Evolutionary conservation across 2,888 invertebrate genomes (phyloP), one percentile per base, ranked within the genome.

Genomic region (Acrocyrtus sp.): DNA sequence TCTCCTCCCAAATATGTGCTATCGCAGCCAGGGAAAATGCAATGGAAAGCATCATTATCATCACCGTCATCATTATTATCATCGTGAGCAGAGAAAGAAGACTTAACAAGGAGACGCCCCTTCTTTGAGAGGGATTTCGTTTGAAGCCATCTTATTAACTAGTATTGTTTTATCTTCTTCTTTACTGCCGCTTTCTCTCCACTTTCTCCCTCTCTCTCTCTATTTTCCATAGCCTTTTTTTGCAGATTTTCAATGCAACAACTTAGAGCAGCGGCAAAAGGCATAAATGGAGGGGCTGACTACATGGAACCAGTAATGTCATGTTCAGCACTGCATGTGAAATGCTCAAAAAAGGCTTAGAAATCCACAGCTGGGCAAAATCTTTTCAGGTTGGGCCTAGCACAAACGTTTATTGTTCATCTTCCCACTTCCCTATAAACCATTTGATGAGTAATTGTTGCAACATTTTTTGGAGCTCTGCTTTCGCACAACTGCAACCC

Each of bases 61-160:
- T 62, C 47, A 69, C 17, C 51, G 22, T 68, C 51, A 51, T 68
- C 47, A 34, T 27, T 24, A 50, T 66, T 21, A 34, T 29, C 51
- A 22, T 61, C 60, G 17, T 51, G 41, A 51, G 39, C 43, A 53
- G 24, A 50, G 63, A 63, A 54, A 50, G 45, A 58, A 43, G 45
- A 58, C 58, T 57, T 62, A 70, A 57, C 69, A 63, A 58, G 72
- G 45, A 51, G 58, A 72, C 63, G 62, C 63, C 63, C 54, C 39
- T 54, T 51, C 68, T 60, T 54, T 53, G 61, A 72, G 57, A 72
- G 43, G 63, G 72, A 65, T 72, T 72, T 65, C 34, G 34, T 69
- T 72, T 65, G 72, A 72, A 72, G 60, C 53, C 66, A 72, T 72
- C 65, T 66, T 72, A 66, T 72, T 72, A 72, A 72, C 72, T 61